Conservation (phyloP, 64 coral and sea anemone genomes). For the Montipora cactus region DNA sequence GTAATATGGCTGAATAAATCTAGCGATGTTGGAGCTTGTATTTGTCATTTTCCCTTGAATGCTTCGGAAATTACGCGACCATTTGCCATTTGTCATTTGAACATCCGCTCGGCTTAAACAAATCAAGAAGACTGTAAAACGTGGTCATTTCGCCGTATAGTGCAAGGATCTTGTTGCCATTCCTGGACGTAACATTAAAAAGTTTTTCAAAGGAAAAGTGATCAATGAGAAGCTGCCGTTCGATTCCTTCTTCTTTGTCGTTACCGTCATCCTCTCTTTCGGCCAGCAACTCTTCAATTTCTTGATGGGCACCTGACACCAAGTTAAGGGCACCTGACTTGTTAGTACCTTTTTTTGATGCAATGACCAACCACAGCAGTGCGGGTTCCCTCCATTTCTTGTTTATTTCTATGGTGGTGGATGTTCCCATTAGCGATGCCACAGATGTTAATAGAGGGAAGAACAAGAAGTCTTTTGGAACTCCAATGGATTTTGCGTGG, state of each 20-base stretch:
- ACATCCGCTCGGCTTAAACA: too few relatives aligned
- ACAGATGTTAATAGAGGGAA: not conserved
- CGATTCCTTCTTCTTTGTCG: not conserved
- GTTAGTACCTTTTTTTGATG: not conserved
- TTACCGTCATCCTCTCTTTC: not conserved
- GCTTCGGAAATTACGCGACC: not conserved
- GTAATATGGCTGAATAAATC: slow-evolving; percentile 33
- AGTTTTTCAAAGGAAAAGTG: slow-evolving; percentile 49
- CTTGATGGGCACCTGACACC: not conserved
- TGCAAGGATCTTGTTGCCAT: not conserved
- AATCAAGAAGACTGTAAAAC: too few relatives aligned
- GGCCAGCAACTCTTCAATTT: slow-evolving; percentile 1
- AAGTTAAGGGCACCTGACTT: slow-evolving; percentile 24
- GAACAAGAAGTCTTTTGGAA: slow-evolving; percentile 22
- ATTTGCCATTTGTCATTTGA: not conserved
- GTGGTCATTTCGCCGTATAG: not conserved
- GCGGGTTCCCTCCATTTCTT: not conserved
- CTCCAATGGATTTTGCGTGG: slow-evolving; percentile 12
- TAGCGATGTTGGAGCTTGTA: slow-evolving; percentile 18
- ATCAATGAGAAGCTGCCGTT: slow-evolving; percentile 4
- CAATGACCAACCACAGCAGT: slow-evolving; percentile 4
- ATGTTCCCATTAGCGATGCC: slow-evolving; percentile 4
- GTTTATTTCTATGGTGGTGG: not conserved
- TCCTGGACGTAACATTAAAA: slow-evolving; percentile 5
- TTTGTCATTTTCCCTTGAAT: not conserved